A percentile compares a stretch with the other conserved stretches of the same genome.
Conservation (phyloP, 2,113 vertebrate species). For the Lasiurus cinereus region DNA sequence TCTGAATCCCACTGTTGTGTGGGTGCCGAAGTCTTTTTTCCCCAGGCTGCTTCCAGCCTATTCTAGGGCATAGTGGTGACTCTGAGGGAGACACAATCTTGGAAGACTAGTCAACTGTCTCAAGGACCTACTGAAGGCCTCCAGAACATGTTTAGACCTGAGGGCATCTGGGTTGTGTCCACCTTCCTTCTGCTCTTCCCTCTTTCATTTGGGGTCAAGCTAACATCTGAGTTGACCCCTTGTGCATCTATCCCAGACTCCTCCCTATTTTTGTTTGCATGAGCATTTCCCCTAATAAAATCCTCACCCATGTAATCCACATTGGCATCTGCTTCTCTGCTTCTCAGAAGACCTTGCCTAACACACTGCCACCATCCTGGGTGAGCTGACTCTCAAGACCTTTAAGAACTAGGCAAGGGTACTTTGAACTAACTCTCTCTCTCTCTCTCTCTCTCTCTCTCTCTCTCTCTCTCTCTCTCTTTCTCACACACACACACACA, state of each 20-base stretch:
- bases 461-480: background rate
- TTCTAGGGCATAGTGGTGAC: accelerated
- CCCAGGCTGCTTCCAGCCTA: accelerated
- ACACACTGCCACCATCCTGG: accelerated
- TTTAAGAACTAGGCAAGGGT: no score
- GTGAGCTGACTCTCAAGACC: background rate
- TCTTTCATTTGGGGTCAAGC: background rate
- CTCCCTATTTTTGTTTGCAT: accelerated
- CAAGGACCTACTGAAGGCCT: background rate
- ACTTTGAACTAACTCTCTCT: background rate
- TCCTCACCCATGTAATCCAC: accelerated
- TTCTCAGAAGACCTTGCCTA: background rate
- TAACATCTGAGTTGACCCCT: accelerated
- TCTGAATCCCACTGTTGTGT: background rate
- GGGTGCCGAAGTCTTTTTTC: accelerated
- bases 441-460: background rate
- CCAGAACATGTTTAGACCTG: background rate
- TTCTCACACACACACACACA: no score
- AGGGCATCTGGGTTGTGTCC: background rate
- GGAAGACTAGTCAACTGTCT: accelerated
- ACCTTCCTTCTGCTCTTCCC: accelerated
- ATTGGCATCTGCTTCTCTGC: background rate
- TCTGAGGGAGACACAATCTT: accelerated
- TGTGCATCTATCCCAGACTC: accelerated
- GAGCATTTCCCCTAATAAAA: accelerated